Evolutionary conservation across 2,888 invertebrate genomes (phyloP).

Genomic region (Acanthoscelides obtectus): DNA sequence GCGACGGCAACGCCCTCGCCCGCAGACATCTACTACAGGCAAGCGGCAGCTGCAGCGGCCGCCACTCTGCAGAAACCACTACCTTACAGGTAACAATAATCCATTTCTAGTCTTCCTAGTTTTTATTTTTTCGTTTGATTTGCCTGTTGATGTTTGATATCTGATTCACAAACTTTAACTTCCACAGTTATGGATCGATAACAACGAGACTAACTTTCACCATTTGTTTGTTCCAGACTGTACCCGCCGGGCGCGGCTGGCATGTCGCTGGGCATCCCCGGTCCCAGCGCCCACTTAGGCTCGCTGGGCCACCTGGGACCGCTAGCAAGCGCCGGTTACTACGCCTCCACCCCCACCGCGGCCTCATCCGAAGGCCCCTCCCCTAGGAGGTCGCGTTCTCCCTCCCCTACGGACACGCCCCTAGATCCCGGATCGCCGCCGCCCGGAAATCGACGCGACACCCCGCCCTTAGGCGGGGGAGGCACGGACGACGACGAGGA

Average conservation of each 20-base stretch:
- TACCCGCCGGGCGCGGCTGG: slow-evolving; percentile 50
- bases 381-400: slow-evolving; percentile 41
- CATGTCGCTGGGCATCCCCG: slow-evolving; percentile 59
- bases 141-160: too few relatives aligned
- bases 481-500: slow-evolving; percentile 56
- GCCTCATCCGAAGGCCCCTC: slow-evolving; percentile 47
- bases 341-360: slow-evolving; percentile 51
- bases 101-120: too few relatives aligned
- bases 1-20: slow-evolving; percentile 56
- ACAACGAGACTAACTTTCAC: too few relatives aligned
- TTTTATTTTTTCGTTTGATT: too few relatives aligned
- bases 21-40: slow-evolving; percentile 79
- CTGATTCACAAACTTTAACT: too few relatives aligned
- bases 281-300: slow-evolving; percentile 62
- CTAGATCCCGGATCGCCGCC: slow-evolving; percentile 58
- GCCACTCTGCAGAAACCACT: slow-evolving; percentile 81
- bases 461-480: slow-evolving; percentile 59
- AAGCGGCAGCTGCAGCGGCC: slow-evolving; percentile 68
- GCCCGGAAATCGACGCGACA: slow-evolving; percentile 60
- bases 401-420: slow-evolving; percentile 51
- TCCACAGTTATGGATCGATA: too few relatives aligned
- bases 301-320: slow-evolving; percentile 67
- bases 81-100: slow-evolving; percentile 68
- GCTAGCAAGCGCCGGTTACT: slow-evolving; percentile 54
- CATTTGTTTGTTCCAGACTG: slow-evolving; percentile 41